Base-by-base conservation (phyloP, 1,140 invertebrate genomes). In the Micrasema minimum region DNA sequence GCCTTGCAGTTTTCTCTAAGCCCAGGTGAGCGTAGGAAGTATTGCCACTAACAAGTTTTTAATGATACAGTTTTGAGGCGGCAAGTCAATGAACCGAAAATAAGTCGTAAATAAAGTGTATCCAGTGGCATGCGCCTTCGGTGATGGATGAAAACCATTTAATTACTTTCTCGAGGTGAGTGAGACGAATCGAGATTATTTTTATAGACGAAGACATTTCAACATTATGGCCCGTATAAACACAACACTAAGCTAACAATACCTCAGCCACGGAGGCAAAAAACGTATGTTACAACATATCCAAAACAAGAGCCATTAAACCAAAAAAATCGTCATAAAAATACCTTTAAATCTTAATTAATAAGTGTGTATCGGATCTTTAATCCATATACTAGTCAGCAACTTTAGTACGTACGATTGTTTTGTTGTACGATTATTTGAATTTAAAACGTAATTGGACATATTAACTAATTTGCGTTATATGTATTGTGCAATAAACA, bases 121-220 rank as follows among this genome's bases (percentile, higher is more conserved):
- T 45, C 37, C 69, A 57, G 73, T 72, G 68, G 66, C 69, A 50
- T 75, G 66, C 73, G 59, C 65, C 66, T 51, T 20, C 23, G 11
- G 48, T 75, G 73, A 75, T 75, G 73, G 73, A 75, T 75, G 66
- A 69, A 62, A 59, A 23, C 41, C 69, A 65, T 74, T 75, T 75
- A 75, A 75, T 75, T 75, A 71, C 73, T 62, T 51, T 72, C 69
- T 55, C 48, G 43, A 59, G 37, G 57, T 22, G 65, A 66, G 65
- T 66, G 65, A 53, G 46, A 53, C 65, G 31, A 46, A 59, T 41
- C 16, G 35, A 59, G 38, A 55, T 57, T 45, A 46, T 43, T 59
- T 59, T 69, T 69, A 69, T 69, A 45, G 51, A 3, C 66, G 53
- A 51, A 38, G 66, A 46, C 20, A 57, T 69, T 69, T 69, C 66